phyloP scores from a whole-genome alignment of 1,140 invertebrate genomes.

The Sipha flava region DNA sequence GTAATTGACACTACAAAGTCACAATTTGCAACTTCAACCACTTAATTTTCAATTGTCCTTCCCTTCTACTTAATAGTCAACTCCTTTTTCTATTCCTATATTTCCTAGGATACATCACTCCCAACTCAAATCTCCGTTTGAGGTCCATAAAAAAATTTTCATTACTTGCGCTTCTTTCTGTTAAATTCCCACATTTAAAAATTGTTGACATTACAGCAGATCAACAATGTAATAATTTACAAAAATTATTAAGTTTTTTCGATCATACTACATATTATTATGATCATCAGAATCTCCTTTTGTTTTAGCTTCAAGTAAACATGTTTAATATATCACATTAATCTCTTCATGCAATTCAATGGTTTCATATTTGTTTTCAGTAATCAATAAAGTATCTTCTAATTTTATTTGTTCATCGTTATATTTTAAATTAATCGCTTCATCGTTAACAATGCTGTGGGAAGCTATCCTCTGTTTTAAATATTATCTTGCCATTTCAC shows the following conservation, averaged over 20 bases:
- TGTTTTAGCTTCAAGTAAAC: background rate
- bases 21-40: too few species aligned
- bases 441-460: background rate
- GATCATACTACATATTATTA: background rate
- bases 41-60: too few species aligned
- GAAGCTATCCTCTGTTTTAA: background rate
- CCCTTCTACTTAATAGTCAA: too few species aligned
- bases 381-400: background rate
- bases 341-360: background rate
- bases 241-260: background rate
- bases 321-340: background rate
- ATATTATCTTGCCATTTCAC: background rate
- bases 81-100: too few species aligned
- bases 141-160: background rate
- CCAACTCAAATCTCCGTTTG: too few species aligned
- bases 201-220: background rate
- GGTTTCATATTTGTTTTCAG: background rate
- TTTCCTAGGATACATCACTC: too few species aligned
- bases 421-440: background rate
- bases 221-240: background rate
- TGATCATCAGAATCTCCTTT: background rate
- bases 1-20: too few species aligned
- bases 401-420: background rate
- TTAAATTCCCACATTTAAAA: background rate
- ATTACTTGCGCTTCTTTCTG: background rate